Percentiles rank a stretch among this genome's conserved stretches.
phyloP scores from a whole-genome alignment of 2,113 vertebrate genomes.

The Campylomormyrus numenius region DNA sequence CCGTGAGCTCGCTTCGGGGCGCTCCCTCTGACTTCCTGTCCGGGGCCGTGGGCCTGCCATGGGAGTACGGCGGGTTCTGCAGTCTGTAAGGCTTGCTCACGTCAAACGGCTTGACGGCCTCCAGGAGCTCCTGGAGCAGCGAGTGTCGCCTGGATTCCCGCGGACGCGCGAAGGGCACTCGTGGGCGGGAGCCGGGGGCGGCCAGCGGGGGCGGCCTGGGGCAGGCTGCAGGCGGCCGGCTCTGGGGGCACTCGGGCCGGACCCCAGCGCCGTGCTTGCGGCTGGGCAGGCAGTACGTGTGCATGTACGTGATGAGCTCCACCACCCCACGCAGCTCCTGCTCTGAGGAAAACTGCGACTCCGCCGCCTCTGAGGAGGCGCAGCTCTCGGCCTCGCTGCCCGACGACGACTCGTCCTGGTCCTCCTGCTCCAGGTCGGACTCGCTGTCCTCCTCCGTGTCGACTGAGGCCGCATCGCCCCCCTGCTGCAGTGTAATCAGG shows the following conservation, averaged over 20 bases:
- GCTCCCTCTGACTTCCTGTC: background rate
- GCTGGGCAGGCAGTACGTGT: constrained; percentile 88
- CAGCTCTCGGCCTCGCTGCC: constrained; percentile 54
- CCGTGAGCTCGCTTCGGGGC: constrained; percentile 48
- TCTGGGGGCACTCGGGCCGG: constrained; percentile 39
- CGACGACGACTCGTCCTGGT: constrained; percentile 51
- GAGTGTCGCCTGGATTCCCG: constrained; percentile 63
- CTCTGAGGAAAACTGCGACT: constrained; percentile 61
- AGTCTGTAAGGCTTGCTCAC: constrained; percentile 94
- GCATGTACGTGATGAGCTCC: constrained; percentile 96
- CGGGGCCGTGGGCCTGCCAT: constrained; percentile 31
- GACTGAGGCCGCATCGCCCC: constrained; percentile 36
- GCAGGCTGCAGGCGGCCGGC: constrained; percentile 22
- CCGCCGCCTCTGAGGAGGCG: constrained; percentile 11
- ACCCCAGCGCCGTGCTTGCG: constrained; percentile 66
- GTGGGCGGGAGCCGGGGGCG: constrained; percentile 43
- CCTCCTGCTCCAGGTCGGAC: constrained; percentile 43
- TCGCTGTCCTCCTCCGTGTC: constrained; percentile 53
- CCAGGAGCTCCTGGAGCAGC: constrained; percentile 83
- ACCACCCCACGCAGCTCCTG: constrained; percentile 76
- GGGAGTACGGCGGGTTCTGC: constrained; percentile 77
- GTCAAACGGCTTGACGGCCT: constrained; percentile 74
- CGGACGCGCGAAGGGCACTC: constrained; percentile 47
- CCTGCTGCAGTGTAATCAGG: constrained; percentile 68
- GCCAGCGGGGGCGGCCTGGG: constrained; percentile 33